phyloP scores from a whole-genome alignment of 2,113 vertebrate species.

The Notiomystis cincta region DNA sequence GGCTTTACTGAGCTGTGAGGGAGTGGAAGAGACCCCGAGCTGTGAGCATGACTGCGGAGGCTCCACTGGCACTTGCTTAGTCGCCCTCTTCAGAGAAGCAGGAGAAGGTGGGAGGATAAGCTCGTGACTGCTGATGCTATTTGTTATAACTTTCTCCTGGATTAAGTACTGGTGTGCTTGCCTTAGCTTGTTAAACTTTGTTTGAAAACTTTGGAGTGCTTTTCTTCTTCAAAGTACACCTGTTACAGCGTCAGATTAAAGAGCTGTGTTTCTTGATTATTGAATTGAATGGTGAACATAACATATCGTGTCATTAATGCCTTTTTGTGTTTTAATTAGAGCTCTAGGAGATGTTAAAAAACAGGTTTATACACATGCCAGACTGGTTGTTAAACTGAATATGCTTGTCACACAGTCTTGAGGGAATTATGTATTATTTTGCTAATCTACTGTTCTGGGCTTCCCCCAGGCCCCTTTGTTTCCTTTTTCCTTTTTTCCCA shows the following conservation, averaged over 20 bases:
- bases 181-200: not conserved
- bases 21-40: not conserved
- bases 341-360: conserved; percentile 9
- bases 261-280: not conserved
- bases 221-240: not conserved
- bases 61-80: not conserved
- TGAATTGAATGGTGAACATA: not conserved
- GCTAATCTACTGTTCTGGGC: not conserved
- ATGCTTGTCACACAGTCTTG: not conserved
- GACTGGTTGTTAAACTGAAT: conserved; percentile 4
- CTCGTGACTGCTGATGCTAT: conserved; percentile 14
- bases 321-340: conserved; percentile 28
- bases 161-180: not conserved
- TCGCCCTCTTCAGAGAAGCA: not conserved
- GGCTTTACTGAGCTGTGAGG: not conserved
- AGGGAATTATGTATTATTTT: not conserved
- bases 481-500: not conserved
- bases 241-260: not conserved
- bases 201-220: not conserved
- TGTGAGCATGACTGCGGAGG: not conserved
- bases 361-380: conserved; percentile 12
- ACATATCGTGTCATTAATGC: not conserved
- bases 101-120: conserved; percentile 32
- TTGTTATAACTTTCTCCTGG: not conserved
- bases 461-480: not conserved